Evolutionary conservation across 2,888 invertebrate genomes (phyloP).

Genomic region (Laothoe populi): DNA sequence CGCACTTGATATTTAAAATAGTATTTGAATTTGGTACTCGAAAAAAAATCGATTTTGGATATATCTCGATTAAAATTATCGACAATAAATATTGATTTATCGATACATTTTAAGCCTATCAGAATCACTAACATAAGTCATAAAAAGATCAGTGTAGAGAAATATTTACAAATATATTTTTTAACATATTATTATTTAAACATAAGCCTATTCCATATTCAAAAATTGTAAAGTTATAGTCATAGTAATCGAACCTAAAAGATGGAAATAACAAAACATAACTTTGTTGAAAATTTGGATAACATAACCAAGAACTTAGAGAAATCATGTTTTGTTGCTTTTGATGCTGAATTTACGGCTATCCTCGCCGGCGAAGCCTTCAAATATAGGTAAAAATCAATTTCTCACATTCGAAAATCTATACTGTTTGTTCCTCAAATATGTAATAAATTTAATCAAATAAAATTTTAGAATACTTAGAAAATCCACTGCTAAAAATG

Average conservation of each 20-base stretch:
- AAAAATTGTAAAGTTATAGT: not conserved
- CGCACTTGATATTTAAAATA: no score
- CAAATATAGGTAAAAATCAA: slow-evolving; percentile 77
- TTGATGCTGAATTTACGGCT: slow-evolving; percentile 91
- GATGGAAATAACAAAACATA: slow-evolving; percentile 87
- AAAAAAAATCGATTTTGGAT: no score
- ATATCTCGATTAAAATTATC: no score
- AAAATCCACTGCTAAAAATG: no score
- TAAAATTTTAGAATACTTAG: no score
- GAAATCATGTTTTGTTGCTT: slow-evolving; percentile 86
- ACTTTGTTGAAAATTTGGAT: slow-evolving; percentile 85
- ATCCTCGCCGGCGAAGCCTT: slow-evolving; percentile 69
- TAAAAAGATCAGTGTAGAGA: not conserved
- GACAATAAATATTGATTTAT: no score
- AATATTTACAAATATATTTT: no score
- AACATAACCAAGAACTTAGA: slow-evolving; percentile 83
- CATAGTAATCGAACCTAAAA: not conserved
- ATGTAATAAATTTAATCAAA: no score
- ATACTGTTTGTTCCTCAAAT: not conserved
- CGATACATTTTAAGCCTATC: no score
- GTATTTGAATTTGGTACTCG: no score
- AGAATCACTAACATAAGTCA: no score
- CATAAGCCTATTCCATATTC: not conserved
- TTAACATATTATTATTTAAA: not conserved
- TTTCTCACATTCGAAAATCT: not conserved